Evolutionary conservation across 2,797 vertebrate genomes (phyloP).

Genomic region (Sorex maritimensis): DNA sequence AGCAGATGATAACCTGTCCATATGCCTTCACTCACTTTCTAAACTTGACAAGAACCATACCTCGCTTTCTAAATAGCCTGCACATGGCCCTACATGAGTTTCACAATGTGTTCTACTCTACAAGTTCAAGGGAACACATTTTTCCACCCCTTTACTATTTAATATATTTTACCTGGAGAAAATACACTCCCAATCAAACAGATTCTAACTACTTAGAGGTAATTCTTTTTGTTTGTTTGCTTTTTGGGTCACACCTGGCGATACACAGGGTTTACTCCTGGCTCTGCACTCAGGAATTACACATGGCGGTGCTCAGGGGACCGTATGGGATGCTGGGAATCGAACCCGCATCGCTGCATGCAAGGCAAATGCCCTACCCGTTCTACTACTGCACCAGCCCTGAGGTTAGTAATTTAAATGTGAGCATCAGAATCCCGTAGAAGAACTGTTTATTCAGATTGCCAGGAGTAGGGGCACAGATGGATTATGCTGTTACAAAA

Average conservation of each 20-base stretch:
- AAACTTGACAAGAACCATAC: not conserved
- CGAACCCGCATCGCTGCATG: too few relatives aligned
- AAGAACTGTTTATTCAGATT: not conserved
- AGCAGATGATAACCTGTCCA: not conserved
- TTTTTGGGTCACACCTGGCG: too few relatives aligned
- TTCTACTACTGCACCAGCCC: too few relatives aligned
- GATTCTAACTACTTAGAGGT: not conserved
- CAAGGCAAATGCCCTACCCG: too few relatives aligned
- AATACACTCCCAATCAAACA: not conserved
- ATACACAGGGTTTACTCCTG: too few relatives aligned
- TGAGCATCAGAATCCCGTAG: not conserved
- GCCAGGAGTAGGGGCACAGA: not conserved
- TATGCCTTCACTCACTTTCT: not conserved
- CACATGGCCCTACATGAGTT: not conserved
- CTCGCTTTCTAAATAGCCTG: not conserved
- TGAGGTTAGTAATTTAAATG: not conserved
- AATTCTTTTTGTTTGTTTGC: too few relatives aligned
- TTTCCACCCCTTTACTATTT: not conserved
- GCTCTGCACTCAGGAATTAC: too few relatives aligned
- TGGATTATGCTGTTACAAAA: too few relatives aligned
- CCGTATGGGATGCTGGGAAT: too few relatives aligned
- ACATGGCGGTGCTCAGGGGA: too few relatives aligned
- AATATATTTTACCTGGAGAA: constrained; percentile 43
- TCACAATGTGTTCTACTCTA: not conserved
- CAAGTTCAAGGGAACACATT: not conserved